Evolutionary conservation across 2,888 invertebrate genomes (phyloP).

Genomic region (Ptychoptera albimana): DNA sequence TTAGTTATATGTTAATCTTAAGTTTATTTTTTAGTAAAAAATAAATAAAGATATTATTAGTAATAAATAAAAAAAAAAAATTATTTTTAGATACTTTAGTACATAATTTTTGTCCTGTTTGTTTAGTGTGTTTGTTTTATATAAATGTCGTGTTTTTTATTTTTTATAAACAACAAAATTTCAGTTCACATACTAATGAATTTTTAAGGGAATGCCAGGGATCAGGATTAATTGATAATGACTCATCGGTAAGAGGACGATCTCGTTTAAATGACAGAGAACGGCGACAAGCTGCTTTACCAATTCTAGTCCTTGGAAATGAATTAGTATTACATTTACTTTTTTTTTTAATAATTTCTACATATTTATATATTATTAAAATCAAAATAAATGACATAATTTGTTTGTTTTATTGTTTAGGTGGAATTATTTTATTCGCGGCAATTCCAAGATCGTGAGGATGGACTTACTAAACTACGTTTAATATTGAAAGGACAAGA

Average conservation of each 20-base stretch:
- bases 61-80: too few species aligned
- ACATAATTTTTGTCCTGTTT: too few species aligned
- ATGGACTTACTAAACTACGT: conserved; percentile 54
- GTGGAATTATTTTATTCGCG: conserved; percentile 84
- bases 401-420: conserved; percentile 27
- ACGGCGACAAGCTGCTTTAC: conserved; percentile 73
- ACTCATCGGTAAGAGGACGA: conserved; percentile 29
- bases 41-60: too few species aligned
- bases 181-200: conserved; percentile 68
- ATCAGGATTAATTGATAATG: conserved; percentile 24
- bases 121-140: too few species aligned
- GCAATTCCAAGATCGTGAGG: conserved; percentile 78
- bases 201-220: conserved; percentile 56
- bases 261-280: conserved; percentile 58
- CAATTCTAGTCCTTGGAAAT: conserved; percentile 82
- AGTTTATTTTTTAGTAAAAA: too few species aligned
- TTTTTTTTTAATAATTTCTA: neutral
- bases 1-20: too few species aligned
- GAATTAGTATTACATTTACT: conserved; percentile 43
- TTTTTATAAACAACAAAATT: conserved; percentile 14
- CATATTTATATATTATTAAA: too few species aligned
- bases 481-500: conserved; percentile 26
- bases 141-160: conserved; percentile 3
- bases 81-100: conserved; percentile 12
- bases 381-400: too few species aligned